These are phyloP conservation scores for Lampris incognitus DNA, from an alignment of 2,113 vertebrate species.

Conservation along the genomic window DNA sequence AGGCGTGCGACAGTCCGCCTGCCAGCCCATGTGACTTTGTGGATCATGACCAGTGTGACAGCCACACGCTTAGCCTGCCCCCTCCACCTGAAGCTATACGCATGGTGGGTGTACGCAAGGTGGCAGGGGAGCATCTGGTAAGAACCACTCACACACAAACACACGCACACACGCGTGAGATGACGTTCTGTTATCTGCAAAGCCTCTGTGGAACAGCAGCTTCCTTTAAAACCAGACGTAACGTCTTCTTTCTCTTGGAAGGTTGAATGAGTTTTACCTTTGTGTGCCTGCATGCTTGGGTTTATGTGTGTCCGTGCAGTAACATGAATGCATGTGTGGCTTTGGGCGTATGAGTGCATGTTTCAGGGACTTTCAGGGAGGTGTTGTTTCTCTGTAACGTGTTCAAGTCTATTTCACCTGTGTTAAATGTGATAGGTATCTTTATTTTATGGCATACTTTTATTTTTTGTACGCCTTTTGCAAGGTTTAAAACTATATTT, in stretches of 20 bases:
- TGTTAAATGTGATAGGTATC: no score
- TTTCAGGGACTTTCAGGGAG: no score
- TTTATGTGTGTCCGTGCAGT: neutral
- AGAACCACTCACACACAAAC: slow-evolving; percentile 39
- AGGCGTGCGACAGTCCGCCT: slow-evolving; percentile 88
- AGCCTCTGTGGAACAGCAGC: no score
- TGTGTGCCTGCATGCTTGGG: neutral
- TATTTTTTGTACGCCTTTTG: no score
- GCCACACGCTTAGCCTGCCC: slow-evolving; percentile 70
- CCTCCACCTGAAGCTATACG: slow-evolving; percentile 90
- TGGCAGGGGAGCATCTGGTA: slow-evolving; percentile 93
- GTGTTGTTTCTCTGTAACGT: no score
- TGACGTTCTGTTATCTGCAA: no score
- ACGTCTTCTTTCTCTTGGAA: no score
- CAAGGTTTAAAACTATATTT: no score
- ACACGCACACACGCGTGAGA: neutral
- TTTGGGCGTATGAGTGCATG: no score
- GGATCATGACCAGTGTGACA: slow-evolving; percentile 77
- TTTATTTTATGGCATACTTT: no score
- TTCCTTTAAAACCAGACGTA: no score
- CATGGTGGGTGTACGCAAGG: slow-evolving; percentile 96
- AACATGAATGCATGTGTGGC: neutral
- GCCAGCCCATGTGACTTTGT: slow-evolving; percentile 84
- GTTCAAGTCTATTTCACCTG: no score
- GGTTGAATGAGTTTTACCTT: neutral